Evolutionary conservation across 2,797 vertebrate genomes (phyloP).

Genomic region (Xyrichtys novacula): DNA sequence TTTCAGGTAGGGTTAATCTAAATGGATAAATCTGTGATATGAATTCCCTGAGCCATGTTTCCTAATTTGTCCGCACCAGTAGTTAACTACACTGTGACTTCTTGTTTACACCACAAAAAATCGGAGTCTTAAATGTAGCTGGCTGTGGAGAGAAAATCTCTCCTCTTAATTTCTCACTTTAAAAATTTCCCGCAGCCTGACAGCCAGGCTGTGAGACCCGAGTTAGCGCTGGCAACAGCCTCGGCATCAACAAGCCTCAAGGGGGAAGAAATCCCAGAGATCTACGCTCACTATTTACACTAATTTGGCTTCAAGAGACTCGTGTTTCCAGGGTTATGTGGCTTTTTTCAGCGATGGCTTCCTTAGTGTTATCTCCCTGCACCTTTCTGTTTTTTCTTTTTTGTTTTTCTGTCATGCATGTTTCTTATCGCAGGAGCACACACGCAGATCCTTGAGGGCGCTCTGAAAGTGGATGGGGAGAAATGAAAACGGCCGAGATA

Average conservation of each 20-base stretch:
- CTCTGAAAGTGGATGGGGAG: conserved; percentile 41
- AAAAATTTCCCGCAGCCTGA: conserved; percentile 24
- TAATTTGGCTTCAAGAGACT: conserved; percentile 48
- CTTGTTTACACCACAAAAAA: neutral
- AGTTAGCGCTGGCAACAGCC: conserved; percentile 39
- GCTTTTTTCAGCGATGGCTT: conserved; percentile 52
- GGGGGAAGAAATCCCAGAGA: conserved; percentile 55
- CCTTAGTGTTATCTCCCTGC: conserved; percentile 43
- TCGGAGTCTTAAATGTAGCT: conserved; percentile 3
- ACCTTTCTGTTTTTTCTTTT: conserved; percentile 22
- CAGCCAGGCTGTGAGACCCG: conserved; percentile 28
- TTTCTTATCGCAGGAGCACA: conserved; percentile 39
- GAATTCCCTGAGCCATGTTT: neutral
- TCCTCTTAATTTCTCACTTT: conserved; percentile 32
- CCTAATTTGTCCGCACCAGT: conserved; percentile 2
- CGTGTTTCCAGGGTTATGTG: conserved; percentile 54
- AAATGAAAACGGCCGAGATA: conserved; percentile 49
- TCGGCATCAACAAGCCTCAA: conserved; percentile 41
- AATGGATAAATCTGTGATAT: conserved; percentile 9
- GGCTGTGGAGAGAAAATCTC: conserved; percentile 19
- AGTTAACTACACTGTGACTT: neutral
- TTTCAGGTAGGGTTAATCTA: conserved; percentile 5
- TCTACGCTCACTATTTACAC: conserved; percentile 55
- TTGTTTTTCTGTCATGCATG: conserved; percentile 17
- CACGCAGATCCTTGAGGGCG: conserved; percentile 50